Percentiles rank a stretch among this genome's conserved stretches.
phyloP scores from a whole-genome alignment of 2,888 invertebrate genomes.

The Micropterix aruncella region DNA sequence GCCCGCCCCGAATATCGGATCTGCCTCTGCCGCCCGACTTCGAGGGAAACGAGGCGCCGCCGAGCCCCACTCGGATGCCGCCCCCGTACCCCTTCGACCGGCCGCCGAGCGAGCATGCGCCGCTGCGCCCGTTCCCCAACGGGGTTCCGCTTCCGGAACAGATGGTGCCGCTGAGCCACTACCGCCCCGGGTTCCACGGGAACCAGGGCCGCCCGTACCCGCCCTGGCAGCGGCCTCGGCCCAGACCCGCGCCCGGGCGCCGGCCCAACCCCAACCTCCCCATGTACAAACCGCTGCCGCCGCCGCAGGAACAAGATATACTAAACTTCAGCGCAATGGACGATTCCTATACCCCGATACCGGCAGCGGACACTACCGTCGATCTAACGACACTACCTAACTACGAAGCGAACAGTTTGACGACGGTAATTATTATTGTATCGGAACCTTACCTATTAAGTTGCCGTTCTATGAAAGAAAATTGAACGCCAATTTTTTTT shows the following conservation, averaged over 20 bases:
- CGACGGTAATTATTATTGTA: no score
- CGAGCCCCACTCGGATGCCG: conserved; percentile 34
- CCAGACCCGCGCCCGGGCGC: conserved; percentile 33
- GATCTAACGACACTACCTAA: no score
- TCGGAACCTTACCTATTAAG: no score
- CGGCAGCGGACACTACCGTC: conserved; percentile 11
- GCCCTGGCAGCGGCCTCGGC: conserved; percentile 52
- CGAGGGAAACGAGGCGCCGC: conserved; percentile 37
- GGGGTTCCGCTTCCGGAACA: conserved; percentile 63
- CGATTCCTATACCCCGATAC: not conserved
- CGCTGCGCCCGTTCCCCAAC: conserved; percentile 44
- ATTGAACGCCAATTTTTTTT: no score
- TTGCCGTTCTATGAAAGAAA: no score
- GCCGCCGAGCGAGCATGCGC: conserved; percentile 38
- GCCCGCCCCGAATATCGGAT: conserved; percentile 75
- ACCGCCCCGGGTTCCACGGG: conserved; percentile 42
- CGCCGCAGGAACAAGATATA: conserved; percentile 16
- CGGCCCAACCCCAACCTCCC: conserved; percentile 41
- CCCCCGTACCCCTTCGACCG: conserved; percentile 69
- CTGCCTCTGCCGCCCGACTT: conserved; percentile 54
- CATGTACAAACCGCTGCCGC: conserved; percentile 45
- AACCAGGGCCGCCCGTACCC: conserved; percentile 39
- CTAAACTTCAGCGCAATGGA: not conserved
- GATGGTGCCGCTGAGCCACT: conserved; percentile 40
- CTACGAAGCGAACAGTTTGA: no score